These are phyloP conservation scores for Ochropleura leucogaster DNA, from an alignment of 2,888 invertebrate genomes.

Conservation along the genomic window DNA sequence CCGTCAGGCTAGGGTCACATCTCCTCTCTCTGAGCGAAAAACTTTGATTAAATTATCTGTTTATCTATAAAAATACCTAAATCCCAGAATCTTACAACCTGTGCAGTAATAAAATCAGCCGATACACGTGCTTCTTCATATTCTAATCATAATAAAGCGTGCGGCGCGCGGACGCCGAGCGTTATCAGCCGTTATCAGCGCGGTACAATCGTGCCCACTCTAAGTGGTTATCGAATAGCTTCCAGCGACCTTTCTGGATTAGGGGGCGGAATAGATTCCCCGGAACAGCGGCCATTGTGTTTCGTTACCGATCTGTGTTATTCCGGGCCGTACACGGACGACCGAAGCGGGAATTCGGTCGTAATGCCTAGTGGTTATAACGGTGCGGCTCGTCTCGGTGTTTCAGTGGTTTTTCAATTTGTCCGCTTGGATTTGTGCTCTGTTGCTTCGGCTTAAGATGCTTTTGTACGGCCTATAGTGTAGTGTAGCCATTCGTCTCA, in stretches of 20 bases:
- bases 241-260: conserved; percentile 87
- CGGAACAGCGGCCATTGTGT: conserved; percentile 79
- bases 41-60: conserved; percentile 34
- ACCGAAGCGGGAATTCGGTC: conserved; percentile 66
- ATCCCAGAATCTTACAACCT: conserved; percentile 17
- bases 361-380: conserved; percentile 68
- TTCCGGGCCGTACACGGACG: conserved; percentile 66
- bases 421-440: conserved; percentile 68
- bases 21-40: neutral
- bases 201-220: conserved; percentile 78
- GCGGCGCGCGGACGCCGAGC: conserved; percentile 58
- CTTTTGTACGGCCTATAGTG: conserved; percentile 44
- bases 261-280: conserved; percentile 80
- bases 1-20: neutral
- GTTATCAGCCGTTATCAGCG: conserved; percentile 82
- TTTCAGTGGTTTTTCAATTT: conserved; percentile 75
- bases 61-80: conserved; percentile 33
- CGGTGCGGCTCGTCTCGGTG: conserved; percentile 63
- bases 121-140: conserved; percentile 60
- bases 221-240: conserved; percentile 87
- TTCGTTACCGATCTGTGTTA: conserved; percentile 81
- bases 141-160: conserved; percentile 66
- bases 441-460: conserved; percentile 60
- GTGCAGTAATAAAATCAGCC: conserved; percentile 44
- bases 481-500: conserved; percentile 38